phyloP scores from a whole-genome alignment of 2,888 invertebrate genomes.

The Eueremaeus valkanovi region DNA sequence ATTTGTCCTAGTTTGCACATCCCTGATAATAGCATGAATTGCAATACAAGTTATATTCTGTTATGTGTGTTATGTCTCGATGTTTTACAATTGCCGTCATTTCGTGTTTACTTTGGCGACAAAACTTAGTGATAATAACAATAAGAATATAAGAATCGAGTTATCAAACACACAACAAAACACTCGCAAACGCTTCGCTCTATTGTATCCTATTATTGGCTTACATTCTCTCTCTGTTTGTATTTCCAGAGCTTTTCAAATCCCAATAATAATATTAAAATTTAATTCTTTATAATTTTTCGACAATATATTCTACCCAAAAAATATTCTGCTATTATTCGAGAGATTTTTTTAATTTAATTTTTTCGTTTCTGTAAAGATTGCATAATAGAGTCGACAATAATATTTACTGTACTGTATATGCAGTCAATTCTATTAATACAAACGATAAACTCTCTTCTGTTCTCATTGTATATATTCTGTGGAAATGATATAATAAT shows the following conservation, averaged over 20 bases:
- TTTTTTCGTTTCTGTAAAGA: not conserved
- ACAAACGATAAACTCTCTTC: not conserved
- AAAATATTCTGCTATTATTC: not conserved
- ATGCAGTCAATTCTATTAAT: not conserved
- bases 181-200: not conserved
- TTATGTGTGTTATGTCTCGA: constrained; percentile 8
- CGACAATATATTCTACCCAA: not conserved
- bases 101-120: constrained; percentile 33
- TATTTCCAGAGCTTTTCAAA: not conserved
- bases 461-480: not conserved
- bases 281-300: constrained; percentile 7
- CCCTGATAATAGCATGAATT: not conserved
- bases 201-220: constrained; percentile 16
- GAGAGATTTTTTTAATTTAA: not conserved
- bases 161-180: constrained; percentile 19
- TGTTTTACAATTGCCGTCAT: constrained; percentile 35
- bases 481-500: constrained; percentile 21
- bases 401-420: not conserved
- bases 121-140: constrained; percentile 22
- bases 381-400: constrained; percentile 5
- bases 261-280: constrained; percentile 17
- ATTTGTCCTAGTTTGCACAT: no score
- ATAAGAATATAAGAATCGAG: not conserved
- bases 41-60: constrained; percentile 19
- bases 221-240: constrained; percentile 14